phyloP scores from a whole-genome alignment of 2,797 vertebrate genomes.

The Nannoperca australis region DNA sequence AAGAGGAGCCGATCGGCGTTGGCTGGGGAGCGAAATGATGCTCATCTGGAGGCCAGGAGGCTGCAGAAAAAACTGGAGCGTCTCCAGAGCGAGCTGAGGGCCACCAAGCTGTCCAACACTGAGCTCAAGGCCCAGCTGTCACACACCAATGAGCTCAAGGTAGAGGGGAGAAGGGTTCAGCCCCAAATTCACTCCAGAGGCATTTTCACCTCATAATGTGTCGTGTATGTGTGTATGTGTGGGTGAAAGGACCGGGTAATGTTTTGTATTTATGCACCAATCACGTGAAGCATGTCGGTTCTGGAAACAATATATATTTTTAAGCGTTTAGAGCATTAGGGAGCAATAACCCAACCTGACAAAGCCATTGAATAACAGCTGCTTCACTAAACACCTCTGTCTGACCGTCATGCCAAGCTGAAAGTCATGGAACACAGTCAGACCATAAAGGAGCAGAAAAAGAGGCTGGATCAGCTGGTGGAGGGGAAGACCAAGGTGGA shows the following conservation, averaged over 20 bases:
- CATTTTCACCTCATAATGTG: conserved; percentile 45
- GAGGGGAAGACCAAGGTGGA: conserved; percentile 88
- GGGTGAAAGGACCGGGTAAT: not conserved
- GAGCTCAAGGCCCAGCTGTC: conserved; percentile 91
- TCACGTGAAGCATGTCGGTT: not conserved
- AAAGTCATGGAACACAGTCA: conserved; percentile 90
- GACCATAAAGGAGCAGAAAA: conserved; percentile 88
- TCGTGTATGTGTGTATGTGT: not conserved
- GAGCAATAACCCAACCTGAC: not conserved
- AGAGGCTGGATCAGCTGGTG: conserved; percentile 86
- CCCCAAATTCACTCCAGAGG: conserved; percentile 56
- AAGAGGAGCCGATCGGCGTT: conserved; percentile 83
- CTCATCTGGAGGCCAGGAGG: conserved; percentile 80
- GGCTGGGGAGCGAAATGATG: conserved; percentile 86
- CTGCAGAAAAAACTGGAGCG: conserved; percentile 89
- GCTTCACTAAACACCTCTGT: conserved; percentile 65
- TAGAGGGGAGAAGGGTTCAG: conserved; percentile 79
- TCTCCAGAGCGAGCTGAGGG: conserved; percentile 89
- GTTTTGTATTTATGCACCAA: conserved; percentile 3
- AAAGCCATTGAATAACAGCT: conserved; percentile 26
- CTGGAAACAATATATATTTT: conserved; percentile 3
- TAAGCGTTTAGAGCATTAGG: not conserved
- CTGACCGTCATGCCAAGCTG: conserved; percentile 81
- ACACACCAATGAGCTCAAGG: conserved; percentile 92
- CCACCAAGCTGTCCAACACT: conserved; percentile 80